phyloP scores from a whole-genome alignment of 2,113 vertebrate genomes.

The Ptilonorhynchus violaceus region DNA sequence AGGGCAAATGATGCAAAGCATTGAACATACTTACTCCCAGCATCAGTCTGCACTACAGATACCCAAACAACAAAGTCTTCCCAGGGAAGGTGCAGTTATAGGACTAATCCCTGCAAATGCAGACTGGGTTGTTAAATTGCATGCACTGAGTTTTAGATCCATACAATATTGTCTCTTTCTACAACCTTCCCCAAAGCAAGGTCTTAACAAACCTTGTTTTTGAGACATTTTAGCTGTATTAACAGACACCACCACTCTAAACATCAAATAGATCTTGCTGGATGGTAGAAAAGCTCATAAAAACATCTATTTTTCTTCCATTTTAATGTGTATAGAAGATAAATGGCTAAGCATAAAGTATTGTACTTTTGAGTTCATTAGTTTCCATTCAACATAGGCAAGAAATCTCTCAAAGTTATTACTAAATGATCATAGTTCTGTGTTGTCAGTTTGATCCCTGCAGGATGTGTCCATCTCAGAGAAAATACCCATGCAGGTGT shows the following conservation, averaged over 20 bases:
- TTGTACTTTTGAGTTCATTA: conserved; percentile 24
- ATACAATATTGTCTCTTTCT: not conserved
- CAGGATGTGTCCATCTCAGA: not conserved
- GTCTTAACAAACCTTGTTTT: not conserved
- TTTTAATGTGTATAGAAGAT: not conserved
- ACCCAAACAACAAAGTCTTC: not conserved
- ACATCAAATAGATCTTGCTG: not conserved
- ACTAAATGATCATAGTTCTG: not conserved
- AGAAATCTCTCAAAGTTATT: conserved; percentile 12
- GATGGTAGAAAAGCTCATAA: not conserved
- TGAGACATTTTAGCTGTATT: not conserved
- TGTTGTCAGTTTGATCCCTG: not conserved
- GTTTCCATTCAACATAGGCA: not conserved
- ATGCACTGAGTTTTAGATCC: not conserved
- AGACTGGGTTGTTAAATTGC: not conserved
- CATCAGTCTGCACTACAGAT: not conserved
- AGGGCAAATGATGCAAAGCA: not conserved
- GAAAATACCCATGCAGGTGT: not conserved
- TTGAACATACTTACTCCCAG: not conserved
- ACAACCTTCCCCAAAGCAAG: not conserved
- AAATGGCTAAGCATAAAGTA: not conserved
- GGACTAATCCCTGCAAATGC: not conserved
- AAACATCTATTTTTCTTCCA: not conserved
- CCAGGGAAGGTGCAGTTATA: not conserved
- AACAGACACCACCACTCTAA: not conserved